A percentile compares a stretch with the other conserved stretches of the same genome.
These are phyloP conservation scores for Casuarius casuarius DNA, from an alignment of 2,113 vertebrate genomes.

Conservation along the genomic window DNA sequence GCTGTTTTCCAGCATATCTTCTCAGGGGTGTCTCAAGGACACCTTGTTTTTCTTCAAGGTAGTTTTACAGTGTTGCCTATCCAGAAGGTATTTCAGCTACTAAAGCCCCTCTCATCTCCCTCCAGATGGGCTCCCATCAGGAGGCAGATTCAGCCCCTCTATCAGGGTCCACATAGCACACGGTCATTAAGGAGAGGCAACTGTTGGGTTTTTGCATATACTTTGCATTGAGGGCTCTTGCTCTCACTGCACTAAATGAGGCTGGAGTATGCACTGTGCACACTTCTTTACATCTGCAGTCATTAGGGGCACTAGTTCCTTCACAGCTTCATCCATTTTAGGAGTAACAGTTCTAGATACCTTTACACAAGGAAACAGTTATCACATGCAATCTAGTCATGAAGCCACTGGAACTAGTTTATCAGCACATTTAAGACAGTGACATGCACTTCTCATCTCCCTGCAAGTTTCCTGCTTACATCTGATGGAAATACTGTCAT, in stretches of 20 bases:
- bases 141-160: not conserved
- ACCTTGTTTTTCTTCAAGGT: not conserved
- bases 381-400: not conserved
- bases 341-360: not conserved
- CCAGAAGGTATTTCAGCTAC: not conserved
- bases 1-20: not conserved
- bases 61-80: not conserved
- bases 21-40: not conserved
- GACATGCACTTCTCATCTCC: accelerated
- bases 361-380: not conserved
- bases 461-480: not conserved
- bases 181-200: accelerated
- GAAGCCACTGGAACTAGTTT: not conserved
- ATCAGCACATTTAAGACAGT: not conserved
- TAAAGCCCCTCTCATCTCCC: not conserved
- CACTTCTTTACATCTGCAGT: not conserved
- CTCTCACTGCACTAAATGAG: not conserved
- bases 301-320: not conserved
- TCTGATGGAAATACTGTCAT: not conserved
- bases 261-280: accelerated
- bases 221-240: not conserved
- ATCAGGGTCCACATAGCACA: not conserved
- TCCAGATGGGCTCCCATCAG: not conserved
- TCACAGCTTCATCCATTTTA: not conserved
- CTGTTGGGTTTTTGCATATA: not conserved